Evolutionary conservation across 2,113 vertebrate genomes (phyloP).

Genomic region (Periophthalmodon schlosseri): DNA sequence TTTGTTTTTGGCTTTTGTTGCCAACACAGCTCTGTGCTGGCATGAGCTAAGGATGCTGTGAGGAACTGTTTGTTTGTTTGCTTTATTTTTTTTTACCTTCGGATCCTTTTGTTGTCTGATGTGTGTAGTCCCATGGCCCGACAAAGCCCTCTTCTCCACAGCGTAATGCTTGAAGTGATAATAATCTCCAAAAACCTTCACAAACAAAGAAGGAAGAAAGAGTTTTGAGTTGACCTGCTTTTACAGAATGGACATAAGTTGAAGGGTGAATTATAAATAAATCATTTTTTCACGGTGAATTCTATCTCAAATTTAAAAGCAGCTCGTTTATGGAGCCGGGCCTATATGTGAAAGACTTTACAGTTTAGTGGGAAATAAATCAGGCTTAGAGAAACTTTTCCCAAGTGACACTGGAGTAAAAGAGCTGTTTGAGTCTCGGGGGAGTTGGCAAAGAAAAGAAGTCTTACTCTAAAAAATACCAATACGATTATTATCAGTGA

Average conservation of each 20-base stretch:
- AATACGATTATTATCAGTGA: background rate
- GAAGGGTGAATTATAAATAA: background rate
- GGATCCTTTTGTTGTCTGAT: conserved; percentile 82
- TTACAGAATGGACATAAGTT: conserved; percentile 5
- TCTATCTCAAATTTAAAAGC: background rate
- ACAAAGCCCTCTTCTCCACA: conserved; percentile 87
- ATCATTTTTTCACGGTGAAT: background rate
- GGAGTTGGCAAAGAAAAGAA: background rate
- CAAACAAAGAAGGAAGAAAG: conserved; percentile 39
- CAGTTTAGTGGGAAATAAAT: background rate
- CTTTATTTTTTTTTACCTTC: conserved; percentile 76
- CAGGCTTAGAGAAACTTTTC: background rate
- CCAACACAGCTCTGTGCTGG: conserved; percentile 17
- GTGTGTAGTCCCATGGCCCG: conserved; percentile 81
- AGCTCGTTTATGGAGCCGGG: background rate
- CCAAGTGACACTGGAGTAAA: background rate
- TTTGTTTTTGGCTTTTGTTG: conserved; percentile 55
- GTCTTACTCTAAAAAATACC: background rate
- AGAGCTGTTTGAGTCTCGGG: background rate
- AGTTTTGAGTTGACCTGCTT: conserved; percentile 44
- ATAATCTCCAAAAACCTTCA: conserved; percentile 91
- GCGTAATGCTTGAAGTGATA: conserved; percentile 90
- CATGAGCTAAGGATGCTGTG: conserved; percentile 15
- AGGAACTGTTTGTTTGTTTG: conserved; percentile 8
- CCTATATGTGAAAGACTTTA: background rate